phyloP scores from a whole-genome alignment of 2,888 invertebrate genomes.

The Troides helena region DNA sequence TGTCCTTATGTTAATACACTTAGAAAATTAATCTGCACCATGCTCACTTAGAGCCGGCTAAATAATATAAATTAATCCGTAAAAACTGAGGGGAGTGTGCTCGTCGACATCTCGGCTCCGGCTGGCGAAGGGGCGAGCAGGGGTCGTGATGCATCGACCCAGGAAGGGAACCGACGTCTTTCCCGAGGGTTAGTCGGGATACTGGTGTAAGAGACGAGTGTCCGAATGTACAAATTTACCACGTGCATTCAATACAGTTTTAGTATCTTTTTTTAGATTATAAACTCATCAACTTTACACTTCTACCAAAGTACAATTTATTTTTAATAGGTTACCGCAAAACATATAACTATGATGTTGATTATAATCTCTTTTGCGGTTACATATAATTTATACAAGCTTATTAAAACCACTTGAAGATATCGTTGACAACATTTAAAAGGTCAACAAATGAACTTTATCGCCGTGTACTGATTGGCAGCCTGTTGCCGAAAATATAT shows the following conservation, averaged over 20 bases:
- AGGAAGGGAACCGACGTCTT: slow-evolving; percentile 25
- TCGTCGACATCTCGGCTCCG: slow-evolving; percentile 22
- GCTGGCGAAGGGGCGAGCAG: slow-evolving; percentile 10
- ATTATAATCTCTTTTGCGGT: background rate
- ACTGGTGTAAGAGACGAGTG: background rate
- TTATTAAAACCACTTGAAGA: background rate
- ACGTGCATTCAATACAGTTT: background rate
- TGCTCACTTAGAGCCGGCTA: slow-evolving; percentile 22
- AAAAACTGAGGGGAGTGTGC: slow-evolving; percentile 22
- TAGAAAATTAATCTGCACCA: slow-evolving; percentile 23
- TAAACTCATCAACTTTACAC: background rate
- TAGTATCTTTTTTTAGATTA: background rate
- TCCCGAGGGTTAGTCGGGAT: slow-evolving; percentile 22
- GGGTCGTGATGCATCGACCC: slow-evolving; percentile 28
- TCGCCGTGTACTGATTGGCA: background rate
- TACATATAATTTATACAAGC: background rate
- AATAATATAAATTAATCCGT: slow-evolving; percentile 28
- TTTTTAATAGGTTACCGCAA: no score
- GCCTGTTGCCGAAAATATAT: background rate
- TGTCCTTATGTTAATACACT: slow-evolving; percentile 8
- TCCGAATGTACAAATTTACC: background rate
- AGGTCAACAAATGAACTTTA: background rate
- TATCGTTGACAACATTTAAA: background rate
- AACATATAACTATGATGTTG: background rate
- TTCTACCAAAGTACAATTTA: no score